Conservation (phyloP, 2,797 vertebrate species). For the Sitta carolinensis region DNA sequence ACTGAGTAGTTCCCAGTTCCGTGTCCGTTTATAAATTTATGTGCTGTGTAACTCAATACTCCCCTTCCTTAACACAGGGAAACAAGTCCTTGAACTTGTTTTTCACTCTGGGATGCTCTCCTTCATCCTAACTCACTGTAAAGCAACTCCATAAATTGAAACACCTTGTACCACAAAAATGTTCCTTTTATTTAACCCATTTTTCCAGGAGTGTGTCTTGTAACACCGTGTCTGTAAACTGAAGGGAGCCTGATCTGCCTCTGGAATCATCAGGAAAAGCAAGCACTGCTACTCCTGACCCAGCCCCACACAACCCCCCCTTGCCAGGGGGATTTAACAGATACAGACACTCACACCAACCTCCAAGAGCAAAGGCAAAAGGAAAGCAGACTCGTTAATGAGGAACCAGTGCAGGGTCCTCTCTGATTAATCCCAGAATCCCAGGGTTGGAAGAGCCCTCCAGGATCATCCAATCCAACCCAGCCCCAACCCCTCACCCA, state of each 20-base stretch:
- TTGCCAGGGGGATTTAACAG: neutral
- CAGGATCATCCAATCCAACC: too few relatives aligned
- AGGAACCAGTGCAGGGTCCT: neutral
- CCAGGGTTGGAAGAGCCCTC: too few relatives aligned
- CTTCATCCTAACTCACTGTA: neutral
- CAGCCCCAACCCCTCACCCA: too few relatives aligned
- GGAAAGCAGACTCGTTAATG: neutral
- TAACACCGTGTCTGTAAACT: accelerated
- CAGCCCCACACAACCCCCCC: neutral
- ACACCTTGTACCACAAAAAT: neutral
- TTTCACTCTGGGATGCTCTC: neutral
- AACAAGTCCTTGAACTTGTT: neutral
- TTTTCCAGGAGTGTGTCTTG: accelerated
- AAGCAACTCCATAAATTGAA: neutral
- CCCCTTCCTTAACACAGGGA: accelerated
- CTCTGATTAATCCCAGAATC: neutral
- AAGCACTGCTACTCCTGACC: neutral
- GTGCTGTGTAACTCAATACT: neutral
- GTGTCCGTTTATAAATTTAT: neutral
- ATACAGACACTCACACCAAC: neutral
- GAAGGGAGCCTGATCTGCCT: neutral
- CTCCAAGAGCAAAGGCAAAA: neutral
- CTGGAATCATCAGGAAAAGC: neutral
- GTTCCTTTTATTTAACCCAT: neutral
- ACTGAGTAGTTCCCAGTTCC: neutral